Base-by-base conservation (phyloP, 2,888 invertebrate species). In the Pemphredon lugubris region DNA sequence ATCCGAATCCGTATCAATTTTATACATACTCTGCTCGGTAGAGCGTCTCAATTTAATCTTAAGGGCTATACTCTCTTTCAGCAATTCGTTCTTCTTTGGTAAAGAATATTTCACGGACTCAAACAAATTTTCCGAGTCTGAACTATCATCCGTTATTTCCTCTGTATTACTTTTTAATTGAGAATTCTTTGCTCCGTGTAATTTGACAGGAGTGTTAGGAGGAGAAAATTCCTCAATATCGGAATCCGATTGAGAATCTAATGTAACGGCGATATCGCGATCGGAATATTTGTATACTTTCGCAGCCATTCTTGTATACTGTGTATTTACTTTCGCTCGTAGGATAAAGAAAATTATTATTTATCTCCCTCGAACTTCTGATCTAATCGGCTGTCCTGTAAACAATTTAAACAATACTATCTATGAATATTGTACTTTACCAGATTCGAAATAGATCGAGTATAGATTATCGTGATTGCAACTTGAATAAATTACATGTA, bases 21-120 rank as follows among this genome's bases (percentile, higher is more conserved):
- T 83, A 34, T 84, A 86, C 16, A 77, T 74, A 48, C 84, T 85
- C n/a, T 83, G 80, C 18, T 86, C 84, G 0, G 85, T 82, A 0
- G 84, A 85, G 50, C 85, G 66, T 54, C 81, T 69, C 20, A 85
- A 55, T 45, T 75, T 84, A 47, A 85, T 67, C 40, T 65, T 79
- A 3, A 84, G 21, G 0, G 70, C 61, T 5, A 34, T 57, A 26
- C 66, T 70, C 23, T 69, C 60, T 2, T 44, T 40, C 0, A 21
- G 9, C 1, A 18, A 51, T 1, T 1, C 2, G 6, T 9, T 44
- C 1, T 2, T 32, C 42, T 42, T 66, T 14, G 32, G 14, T 7
- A 39, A 42, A 0, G 34, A 4, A 9, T 5, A 20, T 34, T 48
- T 66, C 0, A 9, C 16, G 20, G 23, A 6, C 1, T 74, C 40